These are phyloP conservation scores for Neria commutata DNA, from an alignment of 2,888 invertebrate species.

Conservation along the genomic window DNA sequence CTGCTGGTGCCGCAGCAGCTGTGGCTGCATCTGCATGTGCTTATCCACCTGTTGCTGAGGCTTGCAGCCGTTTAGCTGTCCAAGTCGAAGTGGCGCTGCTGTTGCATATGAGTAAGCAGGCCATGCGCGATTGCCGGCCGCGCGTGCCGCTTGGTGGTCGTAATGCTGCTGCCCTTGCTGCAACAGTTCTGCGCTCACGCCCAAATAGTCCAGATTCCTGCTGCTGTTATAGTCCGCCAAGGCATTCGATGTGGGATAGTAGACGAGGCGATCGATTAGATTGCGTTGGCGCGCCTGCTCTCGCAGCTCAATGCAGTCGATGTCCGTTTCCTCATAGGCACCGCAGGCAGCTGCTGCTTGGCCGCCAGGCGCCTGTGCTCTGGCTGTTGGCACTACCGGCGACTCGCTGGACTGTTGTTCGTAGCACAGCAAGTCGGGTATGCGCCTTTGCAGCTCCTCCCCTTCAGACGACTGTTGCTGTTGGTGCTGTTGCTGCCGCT, in stretches of 20 bases:
- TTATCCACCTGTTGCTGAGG: constrained; percentile 21
- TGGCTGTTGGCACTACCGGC: neutral
- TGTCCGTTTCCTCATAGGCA: constrained; percentile 43
- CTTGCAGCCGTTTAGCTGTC: constrained; percentile 25
- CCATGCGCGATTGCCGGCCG: neutral
- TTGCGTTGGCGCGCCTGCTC: constrained; percentile 40
- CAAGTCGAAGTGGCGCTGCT: no score
- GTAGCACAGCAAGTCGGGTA: constrained; percentile 38
- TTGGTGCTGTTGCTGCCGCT: neutral
- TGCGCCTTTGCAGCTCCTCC: constrained; percentile 10
- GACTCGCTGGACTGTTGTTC: constrained; percentile 24
- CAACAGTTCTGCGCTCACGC: no score
- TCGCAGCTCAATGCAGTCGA: constrained; percentile 37
- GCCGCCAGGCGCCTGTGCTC: neutral
- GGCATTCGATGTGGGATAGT: constrained; percentile 72
- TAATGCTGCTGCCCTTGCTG: no score
- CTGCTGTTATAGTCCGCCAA: constrained; percentile 59
- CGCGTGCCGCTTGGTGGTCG: constrained; percentile 6
- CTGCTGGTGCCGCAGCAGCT: constrained; percentile 27
- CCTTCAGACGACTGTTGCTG: neutral
- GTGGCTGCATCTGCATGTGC: constrained; percentile 21
- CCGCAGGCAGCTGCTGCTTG: constrained; percentile 3
- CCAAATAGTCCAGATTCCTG: constrained; percentile 54
- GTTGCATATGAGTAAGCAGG: neutral
- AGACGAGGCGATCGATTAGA: constrained; percentile 80